Percentiles rank a stretch among this genome's conserved stretches.
Evolutionary conservation across 2,113 vertebrate species (phyloP).

Genomic region (Dendropsophus ebraccatus): DNA sequence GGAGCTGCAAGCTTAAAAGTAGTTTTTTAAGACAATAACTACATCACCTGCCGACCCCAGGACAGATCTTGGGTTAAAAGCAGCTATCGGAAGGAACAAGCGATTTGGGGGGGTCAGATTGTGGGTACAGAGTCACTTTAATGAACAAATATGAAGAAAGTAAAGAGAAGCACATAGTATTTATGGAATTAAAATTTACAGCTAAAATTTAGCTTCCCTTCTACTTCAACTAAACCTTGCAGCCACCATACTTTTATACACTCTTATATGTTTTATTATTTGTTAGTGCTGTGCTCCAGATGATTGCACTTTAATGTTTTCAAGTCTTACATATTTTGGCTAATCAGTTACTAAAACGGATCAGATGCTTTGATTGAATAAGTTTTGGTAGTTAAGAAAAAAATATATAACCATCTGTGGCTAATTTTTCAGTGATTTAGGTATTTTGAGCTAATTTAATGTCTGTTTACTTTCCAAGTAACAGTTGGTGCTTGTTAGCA

Average conservation of each 20-base stretch:
- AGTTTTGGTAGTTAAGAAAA: conserved; percentile 42
- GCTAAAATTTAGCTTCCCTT: neutral
- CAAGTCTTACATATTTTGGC: conserved; percentile 15
- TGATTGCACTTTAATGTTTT: conserved; percentile 29
- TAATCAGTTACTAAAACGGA: conserved; percentile 47
- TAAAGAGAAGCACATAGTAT: neutral
- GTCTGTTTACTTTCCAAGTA: conserved; percentile 45
- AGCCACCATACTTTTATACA: too few species aligned
- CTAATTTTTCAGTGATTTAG: conserved; percentile 53
- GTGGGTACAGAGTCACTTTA: too few species aligned
- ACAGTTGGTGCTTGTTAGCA: conserved; percentile 45
- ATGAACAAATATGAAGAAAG: too few species aligned
- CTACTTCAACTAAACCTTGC: neutral
- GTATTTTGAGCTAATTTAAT: conserved; percentile 39
- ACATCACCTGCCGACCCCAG: too few species aligned
- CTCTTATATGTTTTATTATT: conserved; percentile 13
- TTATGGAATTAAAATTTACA: neutral
- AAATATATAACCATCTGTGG: conserved; percentile 56
- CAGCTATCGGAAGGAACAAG: too few species aligned
- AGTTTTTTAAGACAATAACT: too few species aligned
- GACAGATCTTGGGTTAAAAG: too few species aligned
- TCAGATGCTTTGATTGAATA: conserved; percentile 23
- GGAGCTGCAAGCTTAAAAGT: too few species aligned
- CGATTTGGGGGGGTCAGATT: too few species aligned
- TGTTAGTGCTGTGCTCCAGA: conserved; percentile 3